Evolutionary conservation across 1,140 invertebrate genomes (phyloP).

Genomic region (Listronotus bonariensis): DNA sequence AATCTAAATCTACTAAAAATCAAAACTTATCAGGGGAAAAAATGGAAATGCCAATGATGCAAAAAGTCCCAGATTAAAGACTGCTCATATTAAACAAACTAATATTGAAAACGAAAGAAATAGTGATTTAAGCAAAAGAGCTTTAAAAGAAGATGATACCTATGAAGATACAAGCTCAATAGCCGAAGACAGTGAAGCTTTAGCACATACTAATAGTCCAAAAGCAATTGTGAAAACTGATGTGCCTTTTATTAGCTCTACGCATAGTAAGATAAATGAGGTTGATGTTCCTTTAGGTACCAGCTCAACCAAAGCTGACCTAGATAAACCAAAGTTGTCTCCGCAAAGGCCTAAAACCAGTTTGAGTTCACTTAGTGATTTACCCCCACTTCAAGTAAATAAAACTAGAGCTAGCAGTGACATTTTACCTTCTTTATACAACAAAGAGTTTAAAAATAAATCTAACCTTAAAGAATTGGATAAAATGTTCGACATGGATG

Average conservation of each 20-base stretch:
- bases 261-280: conserved; percentile 11
- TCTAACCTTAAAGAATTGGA: conserved; percentile 42
- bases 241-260: conserved; percentile 10
- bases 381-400: conserved; percentile 43
- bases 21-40: no score
- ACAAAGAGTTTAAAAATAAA: conserved; percentile 47
- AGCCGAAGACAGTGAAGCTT: conserved; percentile 41
- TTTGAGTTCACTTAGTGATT: conserved; percentile 39
- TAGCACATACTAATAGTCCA: conserved; percentile 7
- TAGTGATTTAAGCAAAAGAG: conserved; percentile 9
- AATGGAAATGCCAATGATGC: no score
- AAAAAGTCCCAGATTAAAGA: neutral
- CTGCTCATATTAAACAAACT: no score
- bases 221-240: neutral
- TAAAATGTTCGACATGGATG: conserved; percentile 43
- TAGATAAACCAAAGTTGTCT: conserved; percentile 39
- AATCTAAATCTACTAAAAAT: no score
- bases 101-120: neutral
- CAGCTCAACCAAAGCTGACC: conserved; percentile 25
- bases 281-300: conserved; percentile 22
- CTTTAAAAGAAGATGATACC: conserved; percentile 42
- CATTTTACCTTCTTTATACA: conserved; percentile 50
- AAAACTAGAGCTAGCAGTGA: conserved; percentile 44
- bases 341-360: conserved; percentile 42
- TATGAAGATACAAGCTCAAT: conserved; percentile 48